phyloP scores from a whole-genome alignment of 2,797 vertebrate species.

The Limosa lapponica region DNA sequence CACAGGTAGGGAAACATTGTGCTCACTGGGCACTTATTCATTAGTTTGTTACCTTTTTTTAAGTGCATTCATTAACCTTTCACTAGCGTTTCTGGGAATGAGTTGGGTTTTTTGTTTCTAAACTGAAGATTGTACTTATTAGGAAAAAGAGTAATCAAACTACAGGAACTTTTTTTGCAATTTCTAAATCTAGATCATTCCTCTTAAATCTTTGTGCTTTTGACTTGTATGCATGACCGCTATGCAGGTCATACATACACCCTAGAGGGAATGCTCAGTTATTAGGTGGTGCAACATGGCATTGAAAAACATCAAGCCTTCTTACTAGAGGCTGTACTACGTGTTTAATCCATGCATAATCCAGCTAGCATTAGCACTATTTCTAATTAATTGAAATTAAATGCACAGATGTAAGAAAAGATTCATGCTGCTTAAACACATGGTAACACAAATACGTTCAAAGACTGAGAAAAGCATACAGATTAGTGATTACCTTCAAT shows the following conservation, averaged over 20 bases:
- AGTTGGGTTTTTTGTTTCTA: not conserved
- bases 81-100: not conserved
- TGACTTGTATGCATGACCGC: not conserved
- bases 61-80: constrained; percentile 11
- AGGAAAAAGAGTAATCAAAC: not conserved
- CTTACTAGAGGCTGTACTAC: not conserved
- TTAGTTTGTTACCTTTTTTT: not conserved
- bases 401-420: constrained; percentile 47
- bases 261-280: not conserved
- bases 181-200: not conserved
- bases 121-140: not conserved
- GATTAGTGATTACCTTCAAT: constrained; percentile 2
- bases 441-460: not conserved
- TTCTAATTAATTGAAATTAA: constrained; percentile 65
- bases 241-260: not conserved
- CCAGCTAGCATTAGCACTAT: constrained; percentile 44
- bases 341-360: constrained; percentile 50
- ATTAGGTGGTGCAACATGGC: not conserved
- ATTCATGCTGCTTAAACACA: constrained; percentile 39
- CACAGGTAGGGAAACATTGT: not conserved
- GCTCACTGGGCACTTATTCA: constrained; percentile 30
- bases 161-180: accelerated
- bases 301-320: not conserved
- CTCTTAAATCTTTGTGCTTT: not conserved
- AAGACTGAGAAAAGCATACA: not conserved